Base-by-base conservation (phyloP, 2,888 invertebrate species). In the Melieria omissa region DNA sequence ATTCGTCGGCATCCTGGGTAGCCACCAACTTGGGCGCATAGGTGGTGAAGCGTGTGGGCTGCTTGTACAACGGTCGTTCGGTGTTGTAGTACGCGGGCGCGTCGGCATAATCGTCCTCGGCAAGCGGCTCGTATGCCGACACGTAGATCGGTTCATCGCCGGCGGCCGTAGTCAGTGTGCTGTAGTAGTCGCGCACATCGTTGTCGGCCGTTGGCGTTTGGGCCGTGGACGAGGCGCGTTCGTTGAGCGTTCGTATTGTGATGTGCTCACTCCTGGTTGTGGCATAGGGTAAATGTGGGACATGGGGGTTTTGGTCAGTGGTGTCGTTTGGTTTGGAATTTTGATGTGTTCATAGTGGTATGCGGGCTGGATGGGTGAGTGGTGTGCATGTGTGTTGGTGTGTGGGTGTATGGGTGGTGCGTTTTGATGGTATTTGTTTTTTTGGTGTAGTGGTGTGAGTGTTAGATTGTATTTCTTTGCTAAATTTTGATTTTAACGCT, bases 141-240 rank as follows among this genome's bases (percentile, higher is more conserved):
- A 80, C 82, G 41, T 77, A 77, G 47, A 75, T 68, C 16, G 77
- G 75, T 3, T 77, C 62, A 45, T 70, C 46, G 16, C 63, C 49
- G 4, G 68, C 3, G 12, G 75, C 75, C 16, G 80, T 81, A 9
- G 79, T 80, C 29, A 81, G 55, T 4, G 81, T 81, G 65, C 74
- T 76, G 73, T 83, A 83, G 75, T 78, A 80, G 62, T 78, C 78
- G 54, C 81, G 80, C 6, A 71, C 73, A 79, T 83, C 79, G 54
- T 79, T 77, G 62, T 70, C 65, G 70, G 63, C 14, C 63, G 69
- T 45, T 41, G 69, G 7, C 12, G 49, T 52, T 52, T 4, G 12
- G 4, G 7, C 52, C n/a, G 29, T 45, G 63, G 55, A 14, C 47
- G 55, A 46, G 63, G 29, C 6, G 69, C 47, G 45, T 45, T 69